These are phyloP conservation scores for Neostethus bicornis DNA, from an alignment of 2,797 vertebrate species.

Conservation along the genomic window DNA sequence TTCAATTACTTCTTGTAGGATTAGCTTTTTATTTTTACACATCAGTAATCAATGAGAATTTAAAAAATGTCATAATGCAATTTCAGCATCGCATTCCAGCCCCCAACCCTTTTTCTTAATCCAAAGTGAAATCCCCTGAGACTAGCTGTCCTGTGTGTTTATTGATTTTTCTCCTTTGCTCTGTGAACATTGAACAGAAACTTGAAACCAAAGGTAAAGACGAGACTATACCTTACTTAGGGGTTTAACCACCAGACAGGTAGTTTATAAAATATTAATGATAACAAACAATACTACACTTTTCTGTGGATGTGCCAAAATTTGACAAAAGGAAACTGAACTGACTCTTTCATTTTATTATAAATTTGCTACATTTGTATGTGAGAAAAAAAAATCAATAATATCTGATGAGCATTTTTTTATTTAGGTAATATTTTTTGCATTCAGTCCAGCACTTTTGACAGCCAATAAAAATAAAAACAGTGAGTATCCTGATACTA, in stretches of 20 bases:
- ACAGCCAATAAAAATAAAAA: not conserved
- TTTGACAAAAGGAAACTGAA: not conserved
- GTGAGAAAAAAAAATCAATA: conserved; percentile 1
- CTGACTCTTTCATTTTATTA: not conserved
- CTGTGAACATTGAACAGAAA: conserved; percentile 74
- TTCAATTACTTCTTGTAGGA: conserved; percentile 78
- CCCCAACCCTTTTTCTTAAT: conserved; percentile 72
- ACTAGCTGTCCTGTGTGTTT: conserved; percentile 79
- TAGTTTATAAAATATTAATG: conserved; percentile 46
- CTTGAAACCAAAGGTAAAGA: conserved; percentile 67
- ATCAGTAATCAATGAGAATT: conserved; percentile 81
- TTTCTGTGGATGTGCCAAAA: conserved; percentile 17
- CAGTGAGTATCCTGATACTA: conserved; percentile 4
- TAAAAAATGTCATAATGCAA: conserved; percentile 78
- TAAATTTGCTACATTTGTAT: not conserved
- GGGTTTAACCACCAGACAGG: conserved; percentile 45
- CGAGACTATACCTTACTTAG: conserved; percentile 57
- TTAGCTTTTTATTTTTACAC: conserved; percentile 77
- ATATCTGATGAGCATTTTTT: conserved; percentile 1
- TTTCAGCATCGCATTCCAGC: conserved; percentile 63
- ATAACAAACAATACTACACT: conserved; percentile 6
- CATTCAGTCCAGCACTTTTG: not conserved
- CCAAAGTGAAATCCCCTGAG: conserved; percentile 80
- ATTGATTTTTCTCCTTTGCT: conserved; percentile 78
- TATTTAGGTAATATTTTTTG: too few species aligned